Conservation (phyloP, 1,140 invertebrate genomes). For the Zelostemma sp. region DNA sequence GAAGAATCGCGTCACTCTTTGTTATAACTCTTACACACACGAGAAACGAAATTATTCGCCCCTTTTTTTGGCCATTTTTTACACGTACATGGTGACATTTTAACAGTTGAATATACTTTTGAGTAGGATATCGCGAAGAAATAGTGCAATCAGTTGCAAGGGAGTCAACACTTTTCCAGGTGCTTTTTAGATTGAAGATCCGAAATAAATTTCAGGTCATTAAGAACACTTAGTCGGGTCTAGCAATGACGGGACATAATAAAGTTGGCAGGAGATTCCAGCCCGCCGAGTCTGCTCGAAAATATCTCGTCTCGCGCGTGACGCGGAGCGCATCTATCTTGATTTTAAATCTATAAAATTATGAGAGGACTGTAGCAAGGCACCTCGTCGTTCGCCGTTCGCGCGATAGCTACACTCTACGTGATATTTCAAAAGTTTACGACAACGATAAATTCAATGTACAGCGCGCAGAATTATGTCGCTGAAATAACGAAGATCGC, state of each 20-base stretch:
- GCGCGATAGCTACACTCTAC: constrained; percentile 39
- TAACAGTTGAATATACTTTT: too few species aligned
- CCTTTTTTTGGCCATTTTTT: too few species aligned
- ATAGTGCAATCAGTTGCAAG: not conserved
- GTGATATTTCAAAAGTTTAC: constrained; percentile 59
- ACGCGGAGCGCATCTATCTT: constrained; percentile 43
- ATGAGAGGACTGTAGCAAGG: constrained; percentile 44
- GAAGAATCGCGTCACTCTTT: too few species aligned
- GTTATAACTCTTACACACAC: too few species aligned
- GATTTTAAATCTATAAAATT: constrained; percentile 55
- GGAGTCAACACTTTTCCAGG: constrained; percentile 6
- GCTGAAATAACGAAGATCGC: constrained; percentile 44
- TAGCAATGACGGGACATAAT: constrained; percentile 17
- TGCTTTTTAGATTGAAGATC: constrained; percentile 17
- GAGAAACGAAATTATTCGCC: too few species aligned
- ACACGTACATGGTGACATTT: too few species aligned
- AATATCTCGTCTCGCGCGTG: constrained; percentile 21
- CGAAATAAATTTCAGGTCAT: constrained; percentile 12
- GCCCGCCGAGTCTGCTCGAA: constrained; percentile 5
- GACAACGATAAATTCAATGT: constrained; percentile 54
- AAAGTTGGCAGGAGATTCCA: constrained; percentile 15
- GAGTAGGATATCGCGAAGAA: too few species aligned
- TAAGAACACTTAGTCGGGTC: constrained; percentile 9
- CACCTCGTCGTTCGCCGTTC: constrained; percentile 33
- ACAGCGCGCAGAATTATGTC: constrained; percentile 42